These are phyloP conservation scores for Epinotia demarniana DNA, from an alignment of 2,888 invertebrate species.

Conservation along the genomic window DNA sequence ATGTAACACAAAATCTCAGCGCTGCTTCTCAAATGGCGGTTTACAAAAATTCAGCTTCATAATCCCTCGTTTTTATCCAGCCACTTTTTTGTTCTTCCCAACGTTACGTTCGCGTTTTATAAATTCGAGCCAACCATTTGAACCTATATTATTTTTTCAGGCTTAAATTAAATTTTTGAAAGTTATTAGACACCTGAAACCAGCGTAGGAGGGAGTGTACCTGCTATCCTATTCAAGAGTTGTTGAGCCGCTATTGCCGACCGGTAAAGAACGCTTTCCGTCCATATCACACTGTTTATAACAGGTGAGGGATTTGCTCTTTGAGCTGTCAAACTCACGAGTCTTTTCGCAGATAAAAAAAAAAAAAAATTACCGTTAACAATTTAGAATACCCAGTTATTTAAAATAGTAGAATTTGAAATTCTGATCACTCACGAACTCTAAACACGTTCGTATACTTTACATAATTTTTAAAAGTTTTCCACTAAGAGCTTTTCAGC, in stretches of 20 bases:
- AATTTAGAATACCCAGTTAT: too few relatives aligned
- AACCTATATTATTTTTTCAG: slow-evolving; percentile 39
- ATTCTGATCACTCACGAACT: background rate
- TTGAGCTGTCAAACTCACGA: too few relatives aligned
- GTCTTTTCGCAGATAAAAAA: too few relatives aligned
- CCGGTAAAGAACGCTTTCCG: too few relatives aligned
- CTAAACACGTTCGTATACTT: slow-evolving; percentile 8
- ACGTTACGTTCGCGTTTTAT: slow-evolving; percentile 24
- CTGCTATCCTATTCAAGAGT: background rate
- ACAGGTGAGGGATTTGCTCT: too few relatives aligned
- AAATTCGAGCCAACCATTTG: slow-evolving; percentile 32
- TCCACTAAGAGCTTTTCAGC: slow-evolving; percentile 6
- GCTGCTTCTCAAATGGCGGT: slow-evolving; percentile 21
- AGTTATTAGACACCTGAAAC: slow-evolving; percentile 33
- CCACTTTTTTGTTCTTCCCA: slow-evolving; percentile 16
- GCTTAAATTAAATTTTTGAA: slow-evolving; percentile 31
- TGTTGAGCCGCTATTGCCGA: background rate
- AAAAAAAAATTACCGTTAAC: too few relatives aligned
- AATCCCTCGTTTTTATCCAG: slow-evolving; percentile 28
- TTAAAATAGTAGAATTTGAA: background rate
- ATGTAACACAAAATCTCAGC: slow-evolving; percentile 16
- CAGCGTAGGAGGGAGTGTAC: background rate
- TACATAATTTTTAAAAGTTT: slow-evolving; percentile 11
- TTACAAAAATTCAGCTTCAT: slow-evolving; percentile 26
- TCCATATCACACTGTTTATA: too few relatives aligned